Evolutionary conservation across 2,888 invertebrate genomes (phyloP).

Genomic region (Calliphora vomitoria): DNA sequence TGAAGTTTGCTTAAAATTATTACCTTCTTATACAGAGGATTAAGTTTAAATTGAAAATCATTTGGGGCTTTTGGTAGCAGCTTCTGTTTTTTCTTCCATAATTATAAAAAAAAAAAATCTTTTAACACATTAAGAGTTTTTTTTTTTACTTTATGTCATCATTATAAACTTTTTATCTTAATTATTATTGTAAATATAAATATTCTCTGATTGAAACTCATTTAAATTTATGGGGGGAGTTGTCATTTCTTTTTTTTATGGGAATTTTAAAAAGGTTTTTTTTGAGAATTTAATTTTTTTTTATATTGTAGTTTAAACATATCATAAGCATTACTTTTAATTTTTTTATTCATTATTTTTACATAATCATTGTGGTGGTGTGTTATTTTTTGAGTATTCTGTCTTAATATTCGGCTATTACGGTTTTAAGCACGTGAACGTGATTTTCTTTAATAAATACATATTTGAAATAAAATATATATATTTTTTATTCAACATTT

Average conservation of each 20-base stretch:
- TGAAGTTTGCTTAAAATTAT: constrained; percentile 20
- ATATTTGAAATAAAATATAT: neutral
- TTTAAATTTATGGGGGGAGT: neutral
- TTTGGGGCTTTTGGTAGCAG: constrained; percentile 24
- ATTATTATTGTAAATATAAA: constrained; percentile 34
- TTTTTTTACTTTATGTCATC: neutral
- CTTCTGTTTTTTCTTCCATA: constrained; percentile 34
- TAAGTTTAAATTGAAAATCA: constrained; percentile 6
- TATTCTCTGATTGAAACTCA: neutral
- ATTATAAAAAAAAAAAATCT: constrained; percentile 29
- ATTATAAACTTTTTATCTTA: constrained; percentile 23
- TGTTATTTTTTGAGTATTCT: neutral
- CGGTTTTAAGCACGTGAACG: constrained; percentile 64
- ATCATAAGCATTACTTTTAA: neutral
- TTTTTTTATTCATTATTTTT: constrained; percentile 19
- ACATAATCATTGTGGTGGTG: constrained; percentile 21
- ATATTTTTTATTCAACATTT: neutral
- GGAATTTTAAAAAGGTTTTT: constrained; percentile 37
- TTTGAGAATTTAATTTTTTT: too few species aligned
- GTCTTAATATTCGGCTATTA: constrained; percentile 41
- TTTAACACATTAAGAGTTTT: constrained; percentile 25
- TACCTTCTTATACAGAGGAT: constrained; percentile 4
- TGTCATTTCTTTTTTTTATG: neutral
- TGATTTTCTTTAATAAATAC: constrained; percentile 23
- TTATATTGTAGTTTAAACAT: neutral